Percentiles rank a stretch among this genome's conserved stretches.
Conservation (phyloP, 2,797 vertebrate genomes). For the Loriculus beryllinus region DNA sequence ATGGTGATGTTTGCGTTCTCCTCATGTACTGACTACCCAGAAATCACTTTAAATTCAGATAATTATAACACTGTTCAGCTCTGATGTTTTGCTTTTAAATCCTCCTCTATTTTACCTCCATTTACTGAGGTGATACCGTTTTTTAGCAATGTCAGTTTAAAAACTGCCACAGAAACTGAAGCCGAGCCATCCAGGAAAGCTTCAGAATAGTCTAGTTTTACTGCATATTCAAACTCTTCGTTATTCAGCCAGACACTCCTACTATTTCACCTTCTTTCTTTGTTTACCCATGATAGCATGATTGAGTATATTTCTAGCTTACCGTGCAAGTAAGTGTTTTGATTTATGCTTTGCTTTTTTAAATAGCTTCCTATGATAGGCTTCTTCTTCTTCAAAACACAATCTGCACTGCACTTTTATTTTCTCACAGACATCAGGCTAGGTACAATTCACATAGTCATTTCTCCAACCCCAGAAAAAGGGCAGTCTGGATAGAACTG, state of each 20-base stretch:
- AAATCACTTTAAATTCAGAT: background rate
- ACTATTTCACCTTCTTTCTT: background rate
- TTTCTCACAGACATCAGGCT: background rate
- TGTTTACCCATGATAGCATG: background rate
- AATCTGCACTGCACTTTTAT: background rate
- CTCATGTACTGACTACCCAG: background rate
- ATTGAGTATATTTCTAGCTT: background rate
- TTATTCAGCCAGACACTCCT: background rate
- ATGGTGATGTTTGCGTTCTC: background rate
- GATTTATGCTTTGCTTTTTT: constrained; percentile 38
- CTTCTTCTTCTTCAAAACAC: background rate
- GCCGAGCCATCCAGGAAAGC: background rate
- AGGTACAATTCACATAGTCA: accelerated
- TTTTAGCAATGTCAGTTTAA: background rate
- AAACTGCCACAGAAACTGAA: background rate
- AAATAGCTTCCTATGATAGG: background rate
- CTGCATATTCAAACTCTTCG: background rate
- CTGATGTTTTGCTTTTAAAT: background rate
- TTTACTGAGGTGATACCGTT: background rate
- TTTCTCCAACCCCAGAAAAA: background rate
- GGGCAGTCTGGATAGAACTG: background rate
- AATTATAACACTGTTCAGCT: background rate
- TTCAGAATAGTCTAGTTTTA: background rate
- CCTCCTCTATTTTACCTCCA: background rate
- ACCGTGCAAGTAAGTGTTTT: constrained; percentile 10